Conservation (phyloP, 2,888 invertebrate species). For the Rhogogaster chlorosoma region DNA sequence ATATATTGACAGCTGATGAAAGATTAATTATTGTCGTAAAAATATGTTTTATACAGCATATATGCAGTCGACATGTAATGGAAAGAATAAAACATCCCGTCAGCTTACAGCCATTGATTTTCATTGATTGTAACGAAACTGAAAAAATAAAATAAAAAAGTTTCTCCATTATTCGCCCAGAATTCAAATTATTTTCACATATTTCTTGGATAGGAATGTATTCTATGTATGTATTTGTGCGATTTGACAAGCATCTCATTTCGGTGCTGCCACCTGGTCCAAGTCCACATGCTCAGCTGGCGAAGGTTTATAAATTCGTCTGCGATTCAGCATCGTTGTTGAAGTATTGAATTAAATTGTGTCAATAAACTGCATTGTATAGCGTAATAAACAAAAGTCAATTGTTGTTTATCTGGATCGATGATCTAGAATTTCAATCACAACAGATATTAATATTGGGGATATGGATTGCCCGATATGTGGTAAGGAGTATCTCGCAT, state of each 20-base stretch:
- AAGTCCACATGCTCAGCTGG: not conserved
- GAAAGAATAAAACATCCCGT: not conserved
- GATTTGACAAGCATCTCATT: not conserved
- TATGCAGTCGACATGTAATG: not conserved
- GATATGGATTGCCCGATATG: slow-evolving; percentile 83
- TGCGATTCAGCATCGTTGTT: not conserved
- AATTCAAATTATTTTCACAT: not conserved
- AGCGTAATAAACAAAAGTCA: not conserved
- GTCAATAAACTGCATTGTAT: not conserved
- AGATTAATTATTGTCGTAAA: not conserved
- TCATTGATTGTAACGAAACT: not conserved
- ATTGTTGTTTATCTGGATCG: not conserved
- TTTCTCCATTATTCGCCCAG: not conserved
- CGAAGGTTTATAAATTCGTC: not conserved
- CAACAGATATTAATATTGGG: not conserved
- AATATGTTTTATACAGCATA: not conserved
- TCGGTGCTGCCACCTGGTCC: slow-evolving; percentile 31
- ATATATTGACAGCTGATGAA: not conserved
- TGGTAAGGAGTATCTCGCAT: slow-evolving; percentile 79
- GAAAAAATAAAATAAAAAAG: not conserved
- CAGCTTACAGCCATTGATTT: not conserved
- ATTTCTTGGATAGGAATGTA: not conserved
- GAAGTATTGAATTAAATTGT: not conserved
- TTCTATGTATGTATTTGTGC: not conserved
- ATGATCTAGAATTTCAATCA: not conserved